phyloP scores from a whole-genome alignment of 2,888 invertebrate genomes.

The Himalopsyche japonica region DNA sequence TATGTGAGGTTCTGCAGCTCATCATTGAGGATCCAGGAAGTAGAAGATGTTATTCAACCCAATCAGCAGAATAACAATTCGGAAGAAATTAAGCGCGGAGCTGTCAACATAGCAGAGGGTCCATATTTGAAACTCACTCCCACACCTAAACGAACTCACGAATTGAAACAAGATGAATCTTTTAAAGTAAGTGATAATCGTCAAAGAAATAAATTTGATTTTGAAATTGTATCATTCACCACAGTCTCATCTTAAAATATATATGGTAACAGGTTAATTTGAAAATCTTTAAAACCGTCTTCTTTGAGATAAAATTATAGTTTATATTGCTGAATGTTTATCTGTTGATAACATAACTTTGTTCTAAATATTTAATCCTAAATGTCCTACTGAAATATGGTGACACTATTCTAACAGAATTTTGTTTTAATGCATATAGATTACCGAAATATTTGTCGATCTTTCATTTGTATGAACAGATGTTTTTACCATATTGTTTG shows the following conservation, averaged over 20 bases:
- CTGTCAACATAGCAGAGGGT: slow-evolving; percentile 46
- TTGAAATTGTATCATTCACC: too few relatives aligned
- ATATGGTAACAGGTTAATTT: too few relatives aligned
- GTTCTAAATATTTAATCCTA: too few relatives aligned
- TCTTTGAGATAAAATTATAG: too few relatives aligned
- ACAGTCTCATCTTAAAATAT: too few relatives aligned
- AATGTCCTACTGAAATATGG: too few relatives aligned
- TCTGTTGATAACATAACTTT: too few relatives aligned
- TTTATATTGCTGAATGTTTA: too few relatives aligned
- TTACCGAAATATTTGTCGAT: background rate
- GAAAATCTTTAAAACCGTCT: too few relatives aligned
- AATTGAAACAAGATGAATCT: slow-evolving; percentile 53
- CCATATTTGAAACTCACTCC: slow-evolving; percentile 47
- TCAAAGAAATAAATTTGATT: too few relatives aligned
- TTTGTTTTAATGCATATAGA: background rate
- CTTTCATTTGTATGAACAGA: background rate
- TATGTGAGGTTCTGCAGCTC: slow-evolving; percentile 63
- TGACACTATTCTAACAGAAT: too few relatives aligned
- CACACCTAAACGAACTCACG: slow-evolving; percentile 46
- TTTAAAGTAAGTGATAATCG: slow-evolving; percentile 59
- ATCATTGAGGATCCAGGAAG: slow-evolving; percentile 56
- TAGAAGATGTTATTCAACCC: slow-evolving; percentile 49
- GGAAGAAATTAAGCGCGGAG: slow-evolving; percentile 43
- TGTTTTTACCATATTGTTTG: background rate
- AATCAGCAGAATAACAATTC: slow-evolving; percentile 43